These are phyloP conservation scores for Apoderus coryli DNA, from an alignment of 2,888 invertebrate species.

Conservation along the genomic window DNA sequence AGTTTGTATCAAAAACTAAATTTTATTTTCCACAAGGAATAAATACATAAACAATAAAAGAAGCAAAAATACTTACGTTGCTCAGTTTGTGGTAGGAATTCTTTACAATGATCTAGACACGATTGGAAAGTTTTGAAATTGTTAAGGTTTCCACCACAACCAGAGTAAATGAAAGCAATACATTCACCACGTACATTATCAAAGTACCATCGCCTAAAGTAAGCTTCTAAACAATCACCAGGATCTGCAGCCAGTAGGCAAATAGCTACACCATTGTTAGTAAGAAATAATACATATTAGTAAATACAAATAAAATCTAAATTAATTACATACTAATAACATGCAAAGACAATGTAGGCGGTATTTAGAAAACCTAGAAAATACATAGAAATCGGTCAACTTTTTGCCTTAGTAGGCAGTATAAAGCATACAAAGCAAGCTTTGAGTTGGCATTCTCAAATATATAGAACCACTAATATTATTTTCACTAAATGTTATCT, in stretches of 20 bases:
- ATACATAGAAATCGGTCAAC: no score
- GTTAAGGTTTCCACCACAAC: slow-evolving; percentile 80
- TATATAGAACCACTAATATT: no score
- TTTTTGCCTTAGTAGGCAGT: no score
- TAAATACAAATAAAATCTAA: no score
- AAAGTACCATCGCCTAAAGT: slow-evolving; percentile 57
- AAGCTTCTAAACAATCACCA: slow-evolving; percentile 42
- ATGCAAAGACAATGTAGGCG: no score
- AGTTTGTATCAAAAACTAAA: not conserved
- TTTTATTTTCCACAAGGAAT: not conserved
- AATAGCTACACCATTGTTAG: no score
- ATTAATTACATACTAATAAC: no score
- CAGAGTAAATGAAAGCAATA: slow-evolving; percentile 65
- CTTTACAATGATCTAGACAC: slow-evolving; percentile 47
- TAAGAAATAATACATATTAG: no score
- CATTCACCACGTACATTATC: slow-evolving; percentile 54
- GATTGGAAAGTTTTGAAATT: slow-evolving; percentile 62
- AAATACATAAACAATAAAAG: not conserved
- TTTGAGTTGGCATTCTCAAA: no score
- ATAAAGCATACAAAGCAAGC: no score
- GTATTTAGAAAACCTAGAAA: no score
- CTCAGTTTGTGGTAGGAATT: slow-evolving; percentile 24
- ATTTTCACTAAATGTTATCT: no score
- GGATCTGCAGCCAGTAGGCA: slow-evolving; percentile 47
- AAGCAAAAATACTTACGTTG: slow-evolving; percentile 23